Evolutionary conservation across 2,797 vertebrate genomes (phyloP).

Genomic region (Galago senegalensis): DNA sequence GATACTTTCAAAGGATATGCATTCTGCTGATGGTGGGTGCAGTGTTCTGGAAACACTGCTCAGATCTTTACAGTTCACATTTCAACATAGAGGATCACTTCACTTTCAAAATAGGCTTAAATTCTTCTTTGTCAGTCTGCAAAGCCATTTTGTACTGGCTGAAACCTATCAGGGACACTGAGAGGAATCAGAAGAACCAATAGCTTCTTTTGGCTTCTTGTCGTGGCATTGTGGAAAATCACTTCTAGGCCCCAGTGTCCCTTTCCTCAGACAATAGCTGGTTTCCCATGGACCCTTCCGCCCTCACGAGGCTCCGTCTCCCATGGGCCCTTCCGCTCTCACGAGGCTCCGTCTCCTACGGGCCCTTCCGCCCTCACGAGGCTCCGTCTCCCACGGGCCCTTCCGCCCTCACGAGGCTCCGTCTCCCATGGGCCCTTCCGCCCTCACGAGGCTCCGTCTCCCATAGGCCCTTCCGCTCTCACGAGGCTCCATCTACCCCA

Average conservation of each 20-base stretch:
- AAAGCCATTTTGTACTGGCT: background rate
- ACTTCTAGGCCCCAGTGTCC: background rate
- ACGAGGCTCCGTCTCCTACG: background rate
- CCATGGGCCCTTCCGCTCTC: background rate
- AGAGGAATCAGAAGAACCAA: background rate
- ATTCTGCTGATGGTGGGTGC: accelerated
- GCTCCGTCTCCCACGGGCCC: background rate
- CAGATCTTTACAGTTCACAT: background rate
- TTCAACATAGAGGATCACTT: background rate
- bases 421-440: background rate
- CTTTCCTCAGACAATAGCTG: background rate
- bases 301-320: background rate
- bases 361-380: too few species aligned
- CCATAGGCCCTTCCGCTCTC: too few species aligned
- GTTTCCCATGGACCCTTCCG: background rate
- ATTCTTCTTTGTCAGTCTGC: background rate
- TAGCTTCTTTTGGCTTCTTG: background rate
- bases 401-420: background rate
- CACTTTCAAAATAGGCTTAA: background rate
- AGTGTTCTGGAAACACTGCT: too few species aligned
- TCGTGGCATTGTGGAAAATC: accelerated
- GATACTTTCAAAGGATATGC: background rate
- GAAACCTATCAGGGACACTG: background rate
- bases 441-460: background rate
- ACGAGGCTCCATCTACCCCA: background rate